phyloP scores from a whole-genome alignment of 53 echinoderm and acorn worm genomes.

The Paracentrotus lividus region DNA sequence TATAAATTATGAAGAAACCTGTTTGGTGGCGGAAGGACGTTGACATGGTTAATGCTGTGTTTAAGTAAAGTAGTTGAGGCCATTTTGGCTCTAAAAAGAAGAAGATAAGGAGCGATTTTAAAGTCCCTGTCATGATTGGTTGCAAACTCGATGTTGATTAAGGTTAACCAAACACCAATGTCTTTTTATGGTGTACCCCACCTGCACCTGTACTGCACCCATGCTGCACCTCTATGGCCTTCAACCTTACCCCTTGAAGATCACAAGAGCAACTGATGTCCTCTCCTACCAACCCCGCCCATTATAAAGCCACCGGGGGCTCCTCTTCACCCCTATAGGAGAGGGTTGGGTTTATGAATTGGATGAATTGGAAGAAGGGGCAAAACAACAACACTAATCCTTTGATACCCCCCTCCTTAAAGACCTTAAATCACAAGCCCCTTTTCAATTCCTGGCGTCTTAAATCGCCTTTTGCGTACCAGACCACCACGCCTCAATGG shows the following conservation, averaged over 20 bases:
- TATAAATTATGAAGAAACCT: too few relatives aligned
- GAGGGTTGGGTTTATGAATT: not conserved
- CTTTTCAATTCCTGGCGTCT: not conserved
- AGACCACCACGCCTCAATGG: not conserved
- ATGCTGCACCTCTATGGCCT: not conserved
- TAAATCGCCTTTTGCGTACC: not conserved
- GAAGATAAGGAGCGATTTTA: not conserved
- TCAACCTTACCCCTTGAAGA: not conserved
- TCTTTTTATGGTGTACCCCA: not conserved
- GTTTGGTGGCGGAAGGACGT: too few relatives aligned
- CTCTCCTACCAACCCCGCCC: not conserved
- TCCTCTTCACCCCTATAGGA: not conserved
- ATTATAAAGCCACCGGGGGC: not conserved
- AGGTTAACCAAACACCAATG: not conserved
- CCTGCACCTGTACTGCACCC: not conserved
- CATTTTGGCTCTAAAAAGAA: too few relatives aligned
- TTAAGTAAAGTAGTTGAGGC: too few relatives aligned
- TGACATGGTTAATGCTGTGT: too few relatives aligned
- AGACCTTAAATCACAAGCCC: constrained; percentile 1
- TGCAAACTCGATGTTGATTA: not conserved
- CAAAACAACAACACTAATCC: constrained; percentile 35
- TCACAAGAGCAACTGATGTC: not conserved
- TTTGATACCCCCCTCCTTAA: constrained; percentile 4
- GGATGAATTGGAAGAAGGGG: constrained; percentile 24
- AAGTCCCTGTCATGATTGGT: not conserved